These are phyloP conservation scores for Cantharis lateralis DNA, from an alignment of 2,888 invertebrate species.

Conservation along the genomic window DNA sequence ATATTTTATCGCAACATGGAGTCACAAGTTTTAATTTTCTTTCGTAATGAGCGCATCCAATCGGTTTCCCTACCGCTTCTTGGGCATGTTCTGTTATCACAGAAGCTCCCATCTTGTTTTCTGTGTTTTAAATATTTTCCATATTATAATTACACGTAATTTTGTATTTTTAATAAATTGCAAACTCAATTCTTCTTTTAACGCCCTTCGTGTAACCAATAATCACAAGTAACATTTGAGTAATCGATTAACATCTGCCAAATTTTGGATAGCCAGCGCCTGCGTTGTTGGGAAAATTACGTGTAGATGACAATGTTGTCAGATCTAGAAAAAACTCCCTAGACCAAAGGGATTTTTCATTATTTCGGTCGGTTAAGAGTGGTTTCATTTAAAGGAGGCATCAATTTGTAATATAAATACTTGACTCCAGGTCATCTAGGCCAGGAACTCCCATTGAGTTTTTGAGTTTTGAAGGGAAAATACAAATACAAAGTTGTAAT, in stretches of 20 bases:
- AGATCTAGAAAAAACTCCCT: background rate
- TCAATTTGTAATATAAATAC: too few species aligned
- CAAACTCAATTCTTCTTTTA: background rate
- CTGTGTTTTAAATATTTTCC: conserved; percentile 1
- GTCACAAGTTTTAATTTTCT: conserved; percentile 80
- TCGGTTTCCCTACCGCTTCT: conserved; percentile 57
- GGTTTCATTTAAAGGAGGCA: too few species aligned
- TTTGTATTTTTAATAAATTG: background rate
- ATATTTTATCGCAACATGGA: conserved; percentile 4
- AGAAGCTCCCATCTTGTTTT: conserved; percentile 41
- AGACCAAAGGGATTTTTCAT: too few species aligned
- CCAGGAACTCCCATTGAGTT: too few species aligned
- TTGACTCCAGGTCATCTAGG: too few species aligned
- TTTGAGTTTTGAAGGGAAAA: too few species aligned
- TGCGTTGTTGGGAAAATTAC: background rate
- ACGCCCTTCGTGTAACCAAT: background rate
- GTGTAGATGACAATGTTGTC: background rate
- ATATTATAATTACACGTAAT: background rate
- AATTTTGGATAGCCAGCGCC: background rate
- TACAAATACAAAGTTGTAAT: background rate
- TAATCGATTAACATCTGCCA: background rate
- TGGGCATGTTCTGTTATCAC: conserved; percentile 51
- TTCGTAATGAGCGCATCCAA: conserved; percentile 83
- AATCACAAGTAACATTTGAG: background rate
- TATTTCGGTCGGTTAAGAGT: too few species aligned